Evolutionary conservation across 1,140 invertebrate species (phyloP).

Genomic region (Drosophila parvula): DNA sequence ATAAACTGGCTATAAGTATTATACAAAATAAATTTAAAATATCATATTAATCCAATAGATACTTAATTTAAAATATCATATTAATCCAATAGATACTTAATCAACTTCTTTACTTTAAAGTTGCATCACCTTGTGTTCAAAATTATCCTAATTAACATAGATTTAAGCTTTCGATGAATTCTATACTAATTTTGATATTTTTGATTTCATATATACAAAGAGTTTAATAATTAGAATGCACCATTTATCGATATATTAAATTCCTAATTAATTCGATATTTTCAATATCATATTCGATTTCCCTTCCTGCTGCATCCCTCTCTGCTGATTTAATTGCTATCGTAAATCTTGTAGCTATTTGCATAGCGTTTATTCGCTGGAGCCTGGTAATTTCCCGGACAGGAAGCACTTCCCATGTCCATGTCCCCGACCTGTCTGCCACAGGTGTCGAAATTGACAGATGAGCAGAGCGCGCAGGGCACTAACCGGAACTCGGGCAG

Average conservation of each 20-base stretch:
- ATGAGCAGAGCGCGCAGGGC: slow-evolving; percentile 58
- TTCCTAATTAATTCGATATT: background rate
- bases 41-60: too few species aligned
- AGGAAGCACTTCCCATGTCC: slow-evolving; percentile 35
- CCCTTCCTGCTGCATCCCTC: background rate
- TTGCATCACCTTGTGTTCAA: too few species aligned
- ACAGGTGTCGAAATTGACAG: slow-evolving; percentile 79
- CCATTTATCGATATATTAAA: background rate
- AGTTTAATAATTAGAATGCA: too few species aligned
- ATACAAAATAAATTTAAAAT: too few species aligned
- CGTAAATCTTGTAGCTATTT: slow-evolving; percentile 14
- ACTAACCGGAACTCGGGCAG: slow-evolving; percentile 46
- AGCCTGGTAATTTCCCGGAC: slow-evolving; percentile 18
- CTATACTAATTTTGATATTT: too few species aligned
- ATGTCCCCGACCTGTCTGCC: slow-evolving; percentile 43
- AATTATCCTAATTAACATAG: too few species aligned
- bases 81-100: too few species aligned
- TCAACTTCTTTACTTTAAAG: too few species aligned
- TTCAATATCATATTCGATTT: background rate
- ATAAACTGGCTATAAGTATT: too few species aligned
- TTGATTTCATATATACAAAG: too few species aligned
- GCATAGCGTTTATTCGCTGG: slow-evolving; percentile 24
- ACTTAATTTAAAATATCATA: too few species aligned
- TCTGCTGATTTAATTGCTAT: slow-evolving; percentile 6
- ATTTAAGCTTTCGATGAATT: too few species aligned